phyloP scores from a whole-genome alignment of 1,140 invertebrate species.

The Drosophila pruinosa region DNA sequence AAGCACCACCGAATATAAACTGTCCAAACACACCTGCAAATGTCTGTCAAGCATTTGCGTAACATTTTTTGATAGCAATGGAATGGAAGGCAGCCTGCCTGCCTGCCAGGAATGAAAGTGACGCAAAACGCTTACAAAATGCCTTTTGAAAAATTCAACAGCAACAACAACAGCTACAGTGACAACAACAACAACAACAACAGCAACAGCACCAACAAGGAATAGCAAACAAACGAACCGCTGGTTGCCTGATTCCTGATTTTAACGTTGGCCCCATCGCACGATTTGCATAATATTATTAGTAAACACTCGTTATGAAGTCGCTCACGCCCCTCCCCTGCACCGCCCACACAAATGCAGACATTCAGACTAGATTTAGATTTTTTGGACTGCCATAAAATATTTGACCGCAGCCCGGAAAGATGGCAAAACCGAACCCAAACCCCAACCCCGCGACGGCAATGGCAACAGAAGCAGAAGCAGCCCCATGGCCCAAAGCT shows the following conservation, averaged over 20 bases:
- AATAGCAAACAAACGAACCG: conserved; percentile 30
- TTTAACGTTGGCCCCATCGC: conserved; percentile 40
- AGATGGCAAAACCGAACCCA: conserved; percentile 8
- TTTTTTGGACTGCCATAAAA: conserved; percentile 74
- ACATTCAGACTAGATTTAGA: conserved; percentile 76
- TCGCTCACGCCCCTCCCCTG: conserved; percentile 27
- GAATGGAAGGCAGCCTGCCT: no score
- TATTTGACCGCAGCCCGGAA: conserved; percentile 71
- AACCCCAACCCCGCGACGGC: neutral
- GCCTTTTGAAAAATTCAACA: conserved; percentile 78
- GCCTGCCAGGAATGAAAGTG: neutral
- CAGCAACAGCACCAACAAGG: no score
- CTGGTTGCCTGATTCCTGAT: conserved; percentile 24
- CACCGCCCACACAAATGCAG: conserved; percentile 49
- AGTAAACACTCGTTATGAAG: conserved; percentile 81
- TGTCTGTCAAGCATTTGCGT: conserved; percentile 62
- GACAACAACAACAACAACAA: conserved; percentile 21
- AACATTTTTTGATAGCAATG: neutral
- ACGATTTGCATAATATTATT: conserved; percentile 81
- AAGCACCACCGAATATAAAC: conserved; percentile 14
- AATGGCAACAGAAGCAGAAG: neutral
- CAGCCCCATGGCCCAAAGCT: neutral
- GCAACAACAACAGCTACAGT: conserved; percentile 30
- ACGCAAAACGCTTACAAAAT: conserved; percentile 72
- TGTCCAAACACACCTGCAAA: conserved; percentile 60